A percentile compares a stretch with the other conserved stretches of the same genome.
These are phyloP conservation scores for Notodonta dromedarius DNA, from an alignment of 2,888 invertebrate genomes.

Conservation along the genomic window DNA sequence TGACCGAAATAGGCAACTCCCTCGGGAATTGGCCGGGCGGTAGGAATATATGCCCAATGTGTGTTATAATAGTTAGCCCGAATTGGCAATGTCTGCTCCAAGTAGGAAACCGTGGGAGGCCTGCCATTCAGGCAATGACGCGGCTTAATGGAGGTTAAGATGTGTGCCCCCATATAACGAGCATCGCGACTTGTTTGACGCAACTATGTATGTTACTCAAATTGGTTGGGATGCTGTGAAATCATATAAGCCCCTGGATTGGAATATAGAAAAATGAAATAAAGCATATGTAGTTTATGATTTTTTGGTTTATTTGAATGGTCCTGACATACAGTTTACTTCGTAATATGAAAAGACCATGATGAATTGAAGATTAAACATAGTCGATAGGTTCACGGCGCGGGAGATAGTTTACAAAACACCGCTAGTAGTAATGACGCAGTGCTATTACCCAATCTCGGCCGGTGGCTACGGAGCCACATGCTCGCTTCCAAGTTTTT, in stretches of 20 bases:
- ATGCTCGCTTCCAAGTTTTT: conserved; percentile 41
- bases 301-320: not conserved
- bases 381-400: conserved; percentile 16
- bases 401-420: conserved; percentile 36
- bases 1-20: conserved; percentile 52
- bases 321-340: not conserved
- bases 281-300: conserved; percentile 7
- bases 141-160: conserved; percentile 80
- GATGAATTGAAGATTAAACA: not conserved
- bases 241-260: conserved; percentile 28
- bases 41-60: conserved; percentile 47
- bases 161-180: conserved; percentile 73
- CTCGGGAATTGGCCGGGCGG: conserved; percentile 49
- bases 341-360: too few relatives aligned
- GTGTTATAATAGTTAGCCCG: conserved; percentile 56
- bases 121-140: conserved; percentile 63
- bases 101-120: conserved; percentile 78
- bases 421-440: conserved; percentile 30
- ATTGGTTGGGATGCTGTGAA: conserved; percentile 58
- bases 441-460: conserved; percentile 34
- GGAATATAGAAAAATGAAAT: conserved; percentile 20
- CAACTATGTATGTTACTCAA: conserved; percentile 59
- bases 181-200: conserved; percentile 67
- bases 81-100: conserved; percentile 59
- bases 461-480: conserved; percentile 8